Base-by-base conservation (phyloP, 2,888 invertebrate species). In the Drosophila fulvimacula region DNA sequence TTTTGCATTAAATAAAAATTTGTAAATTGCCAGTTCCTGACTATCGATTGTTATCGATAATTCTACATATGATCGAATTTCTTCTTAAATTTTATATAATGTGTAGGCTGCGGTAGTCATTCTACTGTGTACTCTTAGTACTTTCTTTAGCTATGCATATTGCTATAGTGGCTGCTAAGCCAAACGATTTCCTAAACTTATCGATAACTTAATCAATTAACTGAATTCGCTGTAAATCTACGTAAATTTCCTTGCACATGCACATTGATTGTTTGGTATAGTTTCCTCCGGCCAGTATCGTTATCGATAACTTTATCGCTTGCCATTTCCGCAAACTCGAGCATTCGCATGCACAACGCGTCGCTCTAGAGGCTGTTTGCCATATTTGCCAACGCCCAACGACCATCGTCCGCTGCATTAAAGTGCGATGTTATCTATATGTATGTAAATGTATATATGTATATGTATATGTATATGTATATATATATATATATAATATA, bases 321-420 rank as follows among this genome's bases (percentile, higher is more conserved):
- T 42, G 30, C n/a, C 58, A 67, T 59, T 73, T 75, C 75, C 75
- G 75, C 79, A 57, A 60, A 32, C 49, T 48, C 32, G 21, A 34
- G 34, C 56, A 77, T 77, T 74, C 62, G 73, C 61, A 75, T 75
- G 67, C 74, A 67, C 19, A 59, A 39, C 58, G 73, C 68, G 52
- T 30, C 39, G 27, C 30, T 30, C 41, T 34, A 49, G 11, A 62
- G 61, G 61, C 53, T 64, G 15, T 44, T 30, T 48, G 30, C 76
- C 58, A 60, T 75, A 64, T 69, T 42, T 32, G 76, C 46, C 75
- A 69, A 78, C 76, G 76, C 76, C 76, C 76, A 64, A 60, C 41
- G 53, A 38, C 61, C 76, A 58, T 57, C 15, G 60, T 21, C 39
- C 55, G 30, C 39, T 30, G 53, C 53, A 36, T 56, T 76, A 62